Evolutionary conservation across 2,113 vertebrate species (phyloP).

Genomic region (Trachemys scripta): DNA sequence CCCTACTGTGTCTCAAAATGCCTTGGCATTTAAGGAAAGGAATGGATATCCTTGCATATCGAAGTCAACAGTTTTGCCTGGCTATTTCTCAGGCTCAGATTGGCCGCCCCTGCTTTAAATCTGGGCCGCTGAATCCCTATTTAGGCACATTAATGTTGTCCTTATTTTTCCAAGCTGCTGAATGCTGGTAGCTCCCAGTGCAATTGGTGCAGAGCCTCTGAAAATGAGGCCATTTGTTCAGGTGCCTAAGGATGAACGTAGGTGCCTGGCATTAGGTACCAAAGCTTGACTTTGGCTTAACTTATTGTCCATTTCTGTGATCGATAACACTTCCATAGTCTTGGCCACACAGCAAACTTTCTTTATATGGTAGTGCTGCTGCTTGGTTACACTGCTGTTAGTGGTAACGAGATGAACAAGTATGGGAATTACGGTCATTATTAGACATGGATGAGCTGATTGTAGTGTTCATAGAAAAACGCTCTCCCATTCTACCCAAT

Average conservation of each 20-base stretch:
- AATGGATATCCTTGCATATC: background rate
- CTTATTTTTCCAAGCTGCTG: fast-evolving
- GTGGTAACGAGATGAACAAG: background rate
- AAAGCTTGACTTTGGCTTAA: background rate
- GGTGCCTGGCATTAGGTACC: background rate
- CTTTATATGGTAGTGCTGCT: background rate
- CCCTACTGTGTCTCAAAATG: too few relatives aligned
- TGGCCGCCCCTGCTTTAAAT: too few relatives aligned
- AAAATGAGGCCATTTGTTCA: background rate
- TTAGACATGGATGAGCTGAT: too few relatives aligned
- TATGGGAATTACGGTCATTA: background rate
- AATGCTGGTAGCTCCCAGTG: background rate
- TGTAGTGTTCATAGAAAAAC: too few relatives aligned
- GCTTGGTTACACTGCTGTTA: background rate
- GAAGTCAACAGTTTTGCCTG: background rate
- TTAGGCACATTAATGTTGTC: background rate
- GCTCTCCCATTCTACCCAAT: too few relatives aligned
- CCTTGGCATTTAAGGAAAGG: too few relatives aligned
- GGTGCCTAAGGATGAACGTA: background rate
- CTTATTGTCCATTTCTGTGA: background rate
- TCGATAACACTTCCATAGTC: background rate
- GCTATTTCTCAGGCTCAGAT: too few relatives aligned
- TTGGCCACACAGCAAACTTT: background rate
- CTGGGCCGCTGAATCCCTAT: background rate
- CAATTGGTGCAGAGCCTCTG: background rate